Evolutionary conservation across 1,140 invertebrate species (phyloP).

Genomic region (Ostrea denselamellosa): DNA sequence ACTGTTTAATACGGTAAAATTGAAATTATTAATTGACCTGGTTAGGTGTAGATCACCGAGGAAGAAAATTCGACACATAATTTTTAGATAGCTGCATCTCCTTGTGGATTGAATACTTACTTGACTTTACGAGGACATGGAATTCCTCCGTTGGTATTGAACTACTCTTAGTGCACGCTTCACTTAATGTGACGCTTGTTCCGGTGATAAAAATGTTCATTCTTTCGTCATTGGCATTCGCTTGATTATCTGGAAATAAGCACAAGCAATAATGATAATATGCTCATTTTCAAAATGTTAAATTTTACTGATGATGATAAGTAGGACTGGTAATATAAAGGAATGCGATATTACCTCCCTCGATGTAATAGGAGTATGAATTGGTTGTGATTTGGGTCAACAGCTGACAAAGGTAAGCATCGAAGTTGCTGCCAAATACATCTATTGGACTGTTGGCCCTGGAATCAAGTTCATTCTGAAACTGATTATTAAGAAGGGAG

Average conservation of each 20-base stretch:
- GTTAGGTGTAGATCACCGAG: no score
- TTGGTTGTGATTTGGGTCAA: not conserved
- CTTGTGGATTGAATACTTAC: not conserved
- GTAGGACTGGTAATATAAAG: not conserved
- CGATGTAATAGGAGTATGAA: slow-evolving; percentile 31
- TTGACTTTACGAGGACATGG: not conserved
- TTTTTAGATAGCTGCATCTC: no score
- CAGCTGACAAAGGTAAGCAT: slow-evolving; percentile 31
- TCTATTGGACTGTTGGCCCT: not conserved
- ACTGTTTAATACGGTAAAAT: no score
- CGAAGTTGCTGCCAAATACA: not conserved
- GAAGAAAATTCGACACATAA: no score
- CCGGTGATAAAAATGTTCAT: slow-evolving; percentile 16
- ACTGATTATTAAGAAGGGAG: not conserved
- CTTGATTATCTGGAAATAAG: slow-evolving; percentile 18
- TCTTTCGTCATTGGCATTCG: not conserved
- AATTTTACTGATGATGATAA: not conserved
- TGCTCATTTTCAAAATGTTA: not conserved
- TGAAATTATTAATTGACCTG: no score
- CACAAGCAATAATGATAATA: not conserved
- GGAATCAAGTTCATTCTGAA: not conserved
- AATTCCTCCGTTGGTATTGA: slow-evolving; percentile 12
- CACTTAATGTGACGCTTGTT: not conserved
- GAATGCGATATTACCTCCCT: not conserved
- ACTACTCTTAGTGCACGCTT: not conserved